A percentile compares a stretch with the other conserved stretches of the same genome.
These are phyloP conservation scores for Aricia agestis DNA, from an alignment of 1,140 invertebrate species.

Conservation along the genomic window DNA sequence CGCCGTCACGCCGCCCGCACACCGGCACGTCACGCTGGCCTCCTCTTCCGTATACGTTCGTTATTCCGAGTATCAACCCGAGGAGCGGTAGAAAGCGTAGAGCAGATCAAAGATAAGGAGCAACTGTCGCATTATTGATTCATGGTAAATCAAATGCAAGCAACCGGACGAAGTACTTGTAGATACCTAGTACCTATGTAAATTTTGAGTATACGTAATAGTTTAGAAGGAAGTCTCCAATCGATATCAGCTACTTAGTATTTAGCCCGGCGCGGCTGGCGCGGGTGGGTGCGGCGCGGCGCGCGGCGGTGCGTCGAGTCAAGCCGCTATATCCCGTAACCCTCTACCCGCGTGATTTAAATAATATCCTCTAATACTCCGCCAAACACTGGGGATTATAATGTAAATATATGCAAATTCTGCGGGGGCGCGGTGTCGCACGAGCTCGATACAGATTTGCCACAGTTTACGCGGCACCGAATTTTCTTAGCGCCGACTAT, in stretches of 20 bases:
- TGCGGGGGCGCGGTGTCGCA: constrained; percentile 34
- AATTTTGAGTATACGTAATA: too few relatives aligned
- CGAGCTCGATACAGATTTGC: constrained; percentile 13
- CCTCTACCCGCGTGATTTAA: constrained; percentile 24
- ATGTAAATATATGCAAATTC: constrained; percentile 51
- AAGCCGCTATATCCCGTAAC: not conserved
- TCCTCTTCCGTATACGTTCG: not conserved
- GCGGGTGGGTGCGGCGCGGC: too few relatives aligned
- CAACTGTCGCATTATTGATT: too few relatives aligned
- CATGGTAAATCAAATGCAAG: too few relatives aligned
- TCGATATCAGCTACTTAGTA: not conserved
- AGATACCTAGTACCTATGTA: too few relatives aligned
- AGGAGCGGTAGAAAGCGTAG: too few relatives aligned
- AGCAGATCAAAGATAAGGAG: too few relatives aligned
- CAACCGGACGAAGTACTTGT: too few relatives aligned
- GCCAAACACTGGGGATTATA: constrained; percentile 49
- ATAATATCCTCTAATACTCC: constrained; percentile 32
- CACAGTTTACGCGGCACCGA: not conserved
- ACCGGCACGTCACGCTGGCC: not conserved
- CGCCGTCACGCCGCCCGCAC: not conserved
- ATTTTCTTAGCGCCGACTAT: not conserved
- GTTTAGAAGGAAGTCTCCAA: not conserved
- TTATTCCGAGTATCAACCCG: not conserved
- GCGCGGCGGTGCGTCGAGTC: not conserved
- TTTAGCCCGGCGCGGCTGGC: not conserved